A percentile compares a stretch with the other conserved stretches of the same genome.
Conservation (phyloP, 2,888 invertebrate genomes). For the Andrena trimmerana region DNA sequence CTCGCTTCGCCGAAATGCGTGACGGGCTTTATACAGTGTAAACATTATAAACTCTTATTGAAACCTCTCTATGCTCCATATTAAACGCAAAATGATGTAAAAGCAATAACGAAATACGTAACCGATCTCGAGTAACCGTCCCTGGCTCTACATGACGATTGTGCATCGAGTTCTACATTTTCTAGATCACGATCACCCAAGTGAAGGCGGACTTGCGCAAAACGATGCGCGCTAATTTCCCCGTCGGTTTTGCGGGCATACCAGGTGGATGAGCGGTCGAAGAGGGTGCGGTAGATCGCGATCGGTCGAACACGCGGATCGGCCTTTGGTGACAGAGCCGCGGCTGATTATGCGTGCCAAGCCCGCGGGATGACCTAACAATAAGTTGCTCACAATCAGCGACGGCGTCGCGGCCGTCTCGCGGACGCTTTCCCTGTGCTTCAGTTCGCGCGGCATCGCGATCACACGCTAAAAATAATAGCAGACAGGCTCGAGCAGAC, state of each 20-base stretch:
- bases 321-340: constrained; percentile 74
- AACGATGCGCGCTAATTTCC: constrained; percentile 15
- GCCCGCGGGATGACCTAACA: constrained; percentile 78
- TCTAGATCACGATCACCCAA: constrained; percentile 9
- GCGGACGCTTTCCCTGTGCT: constrained; percentile 54
- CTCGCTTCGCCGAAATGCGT: no score
- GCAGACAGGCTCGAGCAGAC: constrained; percentile 65
- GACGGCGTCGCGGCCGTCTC: constrained; percentile 55
- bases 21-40: no score
- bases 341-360: constrained; percentile 77
- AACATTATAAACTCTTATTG: no score
- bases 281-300: constrained; percentile 74
- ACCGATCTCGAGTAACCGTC: no score
- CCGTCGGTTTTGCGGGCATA: constrained; percentile 61
- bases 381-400: constrained; percentile 29
- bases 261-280: constrained; percentile 72
- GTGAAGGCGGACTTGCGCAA: constrained; percentile 17
- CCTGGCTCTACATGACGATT: no score
- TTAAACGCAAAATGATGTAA: no score
- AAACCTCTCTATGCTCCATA: no score
- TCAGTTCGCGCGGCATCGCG: constrained; percentile 41
- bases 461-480: constrained; percentile 77
- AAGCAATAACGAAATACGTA: no score
- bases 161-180: neutral
- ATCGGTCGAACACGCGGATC: constrained; percentile 55